phyloP scores from a whole-genome alignment of 2,113 vertebrate species.

The Spheniscus mendiculus region DNA sequence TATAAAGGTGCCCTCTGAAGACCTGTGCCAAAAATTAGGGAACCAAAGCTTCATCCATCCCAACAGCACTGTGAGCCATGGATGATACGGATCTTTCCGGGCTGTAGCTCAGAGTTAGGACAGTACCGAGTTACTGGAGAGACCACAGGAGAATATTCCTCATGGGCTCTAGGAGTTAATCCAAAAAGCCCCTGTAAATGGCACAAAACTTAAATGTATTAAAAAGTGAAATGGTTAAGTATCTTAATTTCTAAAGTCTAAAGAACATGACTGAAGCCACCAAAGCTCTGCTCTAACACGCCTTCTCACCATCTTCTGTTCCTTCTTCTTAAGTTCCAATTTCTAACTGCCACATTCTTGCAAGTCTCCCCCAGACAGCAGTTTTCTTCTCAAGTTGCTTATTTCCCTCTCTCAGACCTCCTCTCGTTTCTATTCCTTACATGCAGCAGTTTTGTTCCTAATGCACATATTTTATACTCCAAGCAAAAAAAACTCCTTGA shows the following conservation, averaged over 20 bases:
- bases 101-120: background rate
- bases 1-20: background rate
- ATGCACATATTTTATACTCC: background rate
- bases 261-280: conserved; percentile 50
- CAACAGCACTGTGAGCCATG: background rate
- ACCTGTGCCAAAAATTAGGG: background rate
- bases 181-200: background rate
- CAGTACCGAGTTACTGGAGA: background rate
- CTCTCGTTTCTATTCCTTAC: conserved; percentile 21
- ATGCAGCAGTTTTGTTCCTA: background rate
- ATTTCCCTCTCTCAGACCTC: conserved; percentile 38
- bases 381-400: conserved; percentile 12
- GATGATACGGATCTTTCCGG: background rate
- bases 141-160: background rate
- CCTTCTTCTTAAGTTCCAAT: conserved; percentile 60
- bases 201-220: background rate
- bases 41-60: background rate
- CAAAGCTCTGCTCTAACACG: conserved; percentile 30
- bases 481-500: background rate
- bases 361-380: background rate
- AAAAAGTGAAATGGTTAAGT: conserved; percentile 35
- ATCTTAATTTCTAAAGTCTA: conserved; percentile 28
- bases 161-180: background rate
- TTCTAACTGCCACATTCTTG: conserved; percentile 38
- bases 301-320: conserved; percentile 22